Evolutionary conservation across 2,888 invertebrate species (phyloP).

Genomic region (Xestia ashworthii): DNA sequence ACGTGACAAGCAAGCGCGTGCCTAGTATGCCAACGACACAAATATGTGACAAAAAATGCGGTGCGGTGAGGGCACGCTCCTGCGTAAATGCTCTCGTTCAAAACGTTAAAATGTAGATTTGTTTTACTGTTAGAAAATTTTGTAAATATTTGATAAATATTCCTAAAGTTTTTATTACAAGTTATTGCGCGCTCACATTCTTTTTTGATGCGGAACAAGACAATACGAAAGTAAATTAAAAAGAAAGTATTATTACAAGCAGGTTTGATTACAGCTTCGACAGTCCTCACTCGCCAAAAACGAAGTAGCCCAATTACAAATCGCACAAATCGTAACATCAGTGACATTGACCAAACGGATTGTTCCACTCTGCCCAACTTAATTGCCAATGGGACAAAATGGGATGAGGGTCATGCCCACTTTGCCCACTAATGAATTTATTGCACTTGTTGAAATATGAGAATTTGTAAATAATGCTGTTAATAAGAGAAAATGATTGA

Average conservation of each 20-base stretch:
- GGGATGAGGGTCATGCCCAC: background rate
- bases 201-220: constrained; percentile 36
- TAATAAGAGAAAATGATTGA: background rate
- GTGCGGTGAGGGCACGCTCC: too few relatives aligned
- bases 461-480: background rate
- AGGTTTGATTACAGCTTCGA: constrained; percentile 60
- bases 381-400: background rate
- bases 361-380: constrained; percentile 1
- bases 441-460: background rate
- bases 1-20: too few relatives aligned
- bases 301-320: constrained; percentile 42
- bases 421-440: background rate
- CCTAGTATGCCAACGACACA: too few relatives aligned
- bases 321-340: constrained; percentile 56
- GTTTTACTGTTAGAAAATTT: constrained; percentile 31
- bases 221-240: constrained; percentile 35
- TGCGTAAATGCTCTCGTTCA: too few relatives aligned
- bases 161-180: constrained; percentile 23
- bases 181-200: constrained; percentile 27
- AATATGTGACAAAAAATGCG: too few relatives aligned
- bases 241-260: constrained; percentile 31
- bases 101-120: constrained; percentile 7
- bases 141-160: constrained; percentile 44
- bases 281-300: constrained; percentile 53
- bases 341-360: constrained; percentile 32